These are phyloP conservation scores for Vulpes lagopus DNA, from an alignment of 2,113 vertebrate genomes.

Conservation along the genomic window DNA sequence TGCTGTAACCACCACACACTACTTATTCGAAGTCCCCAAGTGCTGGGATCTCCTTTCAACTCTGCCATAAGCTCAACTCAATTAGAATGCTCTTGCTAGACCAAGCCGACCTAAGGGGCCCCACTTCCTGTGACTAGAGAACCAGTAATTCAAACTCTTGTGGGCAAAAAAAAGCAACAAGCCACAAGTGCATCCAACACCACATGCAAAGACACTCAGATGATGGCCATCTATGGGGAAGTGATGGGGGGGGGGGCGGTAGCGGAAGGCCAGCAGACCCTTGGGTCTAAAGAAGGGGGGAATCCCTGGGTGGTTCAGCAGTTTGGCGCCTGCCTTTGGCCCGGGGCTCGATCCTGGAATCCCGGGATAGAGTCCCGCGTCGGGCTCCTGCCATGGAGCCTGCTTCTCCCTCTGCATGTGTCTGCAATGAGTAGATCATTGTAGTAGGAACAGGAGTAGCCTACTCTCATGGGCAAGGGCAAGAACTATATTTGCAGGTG, in stretches of 20 bases:
- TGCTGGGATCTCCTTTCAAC: not conserved
- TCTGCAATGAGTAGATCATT: not conserved
- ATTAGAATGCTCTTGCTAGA: not conserved
- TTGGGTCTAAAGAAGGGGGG: not conserved
- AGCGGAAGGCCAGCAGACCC: not conserved
- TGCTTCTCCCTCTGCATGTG: too few relatives aligned
- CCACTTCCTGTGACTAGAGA: constrained; percentile 42
- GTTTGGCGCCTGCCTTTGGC: too few relatives aligned
- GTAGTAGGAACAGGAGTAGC: not conserved
- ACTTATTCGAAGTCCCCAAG: not conserved
- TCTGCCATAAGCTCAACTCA: not conserved
- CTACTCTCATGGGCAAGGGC: not conserved
- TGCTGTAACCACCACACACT: not conserved
- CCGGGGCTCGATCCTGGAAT: too few relatives aligned
- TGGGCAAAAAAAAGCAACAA: constrained; percentile 47
- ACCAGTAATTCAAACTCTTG: not conserved
- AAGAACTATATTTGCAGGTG: not conserved
- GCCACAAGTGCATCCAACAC: not conserved
- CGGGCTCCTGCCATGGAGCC: too few relatives aligned
- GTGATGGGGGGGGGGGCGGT: not conserved
- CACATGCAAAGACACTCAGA: not conserved
- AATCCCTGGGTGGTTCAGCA: too few relatives aligned
- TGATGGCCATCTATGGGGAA: not conserved
- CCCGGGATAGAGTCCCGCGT: too few relatives aligned
- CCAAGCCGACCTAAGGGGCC: not conserved